Base-by-base conservation (phyloP, 2,888 invertebrate genomes). In the Leptura quadrifasciata region DNA sequence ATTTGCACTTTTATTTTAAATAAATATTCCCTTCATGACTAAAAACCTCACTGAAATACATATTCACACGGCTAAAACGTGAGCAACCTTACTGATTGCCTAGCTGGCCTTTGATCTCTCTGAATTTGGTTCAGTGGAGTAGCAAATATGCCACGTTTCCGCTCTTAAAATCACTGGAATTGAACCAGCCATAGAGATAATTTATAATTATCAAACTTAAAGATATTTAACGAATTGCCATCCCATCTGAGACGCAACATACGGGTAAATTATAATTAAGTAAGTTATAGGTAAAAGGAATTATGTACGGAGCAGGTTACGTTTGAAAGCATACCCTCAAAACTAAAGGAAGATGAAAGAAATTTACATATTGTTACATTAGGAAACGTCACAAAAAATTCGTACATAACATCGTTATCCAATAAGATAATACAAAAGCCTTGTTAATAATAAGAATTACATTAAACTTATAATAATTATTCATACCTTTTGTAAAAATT, bases 81-180 rank as follows among this genome's bases (percentile, higher is more conserved):
- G 20, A 35, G 20, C 9, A 61, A 31, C n/a, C 20, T 39, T 39
- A 18, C 39, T 63, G 63, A 63, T 63, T 18, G 39, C 39, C 39
- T 39, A 8, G 39, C 39, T 63, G 63, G 39, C 63, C 63, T 63
- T 63, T 63, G 63, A 63, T 63, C 63, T 63, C 63, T 39, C 12
- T 63, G 63, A 63, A 63, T 39, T 18, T 63, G 63, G 20, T 39
- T 63, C 63, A 63, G 39, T 39, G 63, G 63, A 39, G 63, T 39
- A 63, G 39, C 63, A 39, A 21, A 63, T 39, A 35, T 39, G 63
- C 63, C 20, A 8, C 10, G 63, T 20, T 63, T 63, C 63, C 39
- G 63, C 39, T 63, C 63, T 63, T 12, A 63, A 63, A 63, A 63
- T 12, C 39, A 20, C 39, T 39, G 39, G 39, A 63, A 61, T 20